Percentiles rank a stretch among this genome's conserved stretches.
Conservation (phyloP, 2,888 invertebrate species). For the Acleris laterana region DNA sequence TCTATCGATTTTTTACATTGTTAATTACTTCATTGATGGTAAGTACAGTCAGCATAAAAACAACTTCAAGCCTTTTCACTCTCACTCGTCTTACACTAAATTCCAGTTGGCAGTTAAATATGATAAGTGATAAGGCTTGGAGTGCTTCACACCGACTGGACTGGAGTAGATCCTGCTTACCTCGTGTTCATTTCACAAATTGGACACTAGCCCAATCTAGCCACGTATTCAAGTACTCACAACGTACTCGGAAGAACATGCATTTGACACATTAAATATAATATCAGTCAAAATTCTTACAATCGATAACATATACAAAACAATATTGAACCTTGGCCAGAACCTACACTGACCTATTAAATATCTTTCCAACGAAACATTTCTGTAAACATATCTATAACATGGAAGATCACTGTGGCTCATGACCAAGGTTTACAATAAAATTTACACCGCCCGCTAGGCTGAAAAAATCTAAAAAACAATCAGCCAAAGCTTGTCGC, state of each 20-base stretch:
- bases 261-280: conserved; percentile 30
- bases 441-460: conserved; percentile 22
- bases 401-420: not conserved
- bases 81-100: too few relatives aligned
- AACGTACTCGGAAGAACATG: conserved; percentile 23
- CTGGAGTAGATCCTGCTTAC: too few relatives aligned
- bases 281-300: conserved; percentile 38
- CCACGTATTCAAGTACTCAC: conserved; percentile 25
- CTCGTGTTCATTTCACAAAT: too few relatives aligned
- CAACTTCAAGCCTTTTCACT: too few relatives aligned
- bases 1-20: too few relatives aligned
- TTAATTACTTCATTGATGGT: too few relatives aligned
- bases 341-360: not conserved
- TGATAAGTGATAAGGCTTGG: too few relatives aligned
- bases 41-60: too few relatives aligned
- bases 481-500: conserved; percentile 20
- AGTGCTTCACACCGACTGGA: too few relatives aligned
- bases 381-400: not conserved
- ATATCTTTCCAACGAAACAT: not conserved
- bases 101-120: too few relatives aligned
- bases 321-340: conserved; percentile 7
- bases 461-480: conserved; percentile 24
- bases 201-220: not conserved
- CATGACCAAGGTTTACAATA: conserved; percentile 6
- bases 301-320: conserved; percentile 35